These are phyloP conservation scores for Carassius carassius DNA, from an alignment of 2,113 vertebrate species.

Conservation along the genomic window DNA sequence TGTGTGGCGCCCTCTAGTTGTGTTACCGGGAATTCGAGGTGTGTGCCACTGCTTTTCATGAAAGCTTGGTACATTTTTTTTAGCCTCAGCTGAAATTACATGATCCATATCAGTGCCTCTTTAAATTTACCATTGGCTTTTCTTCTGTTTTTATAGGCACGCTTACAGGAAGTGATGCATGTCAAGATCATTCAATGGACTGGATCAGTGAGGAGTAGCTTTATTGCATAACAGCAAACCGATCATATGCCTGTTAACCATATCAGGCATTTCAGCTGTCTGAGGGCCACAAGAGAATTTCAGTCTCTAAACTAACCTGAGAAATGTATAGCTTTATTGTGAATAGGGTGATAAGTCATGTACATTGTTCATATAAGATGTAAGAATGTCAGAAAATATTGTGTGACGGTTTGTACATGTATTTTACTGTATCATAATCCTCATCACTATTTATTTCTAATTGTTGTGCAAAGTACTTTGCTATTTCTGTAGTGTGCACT, in stretches of 20 bases:
- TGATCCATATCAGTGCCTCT: neutral
- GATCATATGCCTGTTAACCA: neutral
- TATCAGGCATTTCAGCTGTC: neutral
- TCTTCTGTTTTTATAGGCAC: slow-evolving; percentile 9
- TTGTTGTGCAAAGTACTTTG: slow-evolving; percentile 34
- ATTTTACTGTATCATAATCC: slow-evolving; percentile 17
- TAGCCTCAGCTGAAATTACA: neutral
- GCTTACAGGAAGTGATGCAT: slow-evolving; percentile 63
- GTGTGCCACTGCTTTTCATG: no score
- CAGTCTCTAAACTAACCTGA: neutral
- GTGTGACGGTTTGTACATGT: neutral
- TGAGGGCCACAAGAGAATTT: neutral
- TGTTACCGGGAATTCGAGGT: no score
- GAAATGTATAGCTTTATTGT: neutral
- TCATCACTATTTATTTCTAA: neutral
- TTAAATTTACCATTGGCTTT: neutral
- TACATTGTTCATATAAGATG: slow-evolving; percentile 2
- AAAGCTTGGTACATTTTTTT: neutral
- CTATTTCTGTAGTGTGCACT: neutral
- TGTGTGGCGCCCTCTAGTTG: neutral
- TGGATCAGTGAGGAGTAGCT: slow-evolving; percentile 81
- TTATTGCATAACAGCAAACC: neutral
- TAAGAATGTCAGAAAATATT: neutral
- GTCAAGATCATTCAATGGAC: slow-evolving; percentile 80
- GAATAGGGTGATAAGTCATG: neutral